A percentile compares a stretch with the other conserved stretches of the same genome.
Conservation (phyloP, 1,140 invertebrate species). For the Thereuonema tuberculata region DNA sequence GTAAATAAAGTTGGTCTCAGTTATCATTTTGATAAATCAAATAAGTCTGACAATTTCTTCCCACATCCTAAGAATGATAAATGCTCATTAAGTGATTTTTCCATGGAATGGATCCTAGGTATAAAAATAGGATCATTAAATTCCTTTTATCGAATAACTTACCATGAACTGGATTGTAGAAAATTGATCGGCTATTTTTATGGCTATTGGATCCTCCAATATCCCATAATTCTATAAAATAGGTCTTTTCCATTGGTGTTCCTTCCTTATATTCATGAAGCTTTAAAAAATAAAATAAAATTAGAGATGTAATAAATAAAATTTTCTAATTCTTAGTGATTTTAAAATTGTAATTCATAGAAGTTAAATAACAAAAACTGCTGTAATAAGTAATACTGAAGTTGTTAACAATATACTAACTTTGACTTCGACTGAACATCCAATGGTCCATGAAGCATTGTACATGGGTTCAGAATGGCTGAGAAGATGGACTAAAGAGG, state of each 20-base stretch:
- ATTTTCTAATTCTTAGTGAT: not conserved
- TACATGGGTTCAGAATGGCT: conserved; percentile 68
- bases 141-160: too few relatives aligned
- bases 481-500: conserved; percentile 80
- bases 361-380: too few relatives aligned
- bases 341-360: not conserved
- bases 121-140: too few relatives aligned
- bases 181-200: conserved; percentile 76
- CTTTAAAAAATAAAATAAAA: conserved; percentile 22
- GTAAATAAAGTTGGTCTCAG: too few relatives aligned
- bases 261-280: conserved; percentile 91
- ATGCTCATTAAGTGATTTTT: too few relatives aligned
- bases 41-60: too few relatives aligned
- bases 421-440: conserved; percentile 88
- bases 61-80: too few relatives aligned
- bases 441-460: conserved; percentile 85
- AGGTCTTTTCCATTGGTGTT: conserved; percentile 70
- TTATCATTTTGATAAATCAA: too few relatives aligned
- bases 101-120: too few relatives aligned
- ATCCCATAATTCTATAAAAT: conserved; percentile 93
- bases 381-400: too few relatives aligned
- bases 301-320: not conserved
- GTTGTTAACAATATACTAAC: too few relatives aligned
- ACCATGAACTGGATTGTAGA: conserved; percentile 88
- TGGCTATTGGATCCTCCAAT: conserved; percentile 86